A percentile compares a stretch with the other conserved stretches of the same genome.
Evolutionary conservation across 1,140 invertebrate species (phyloP).

Genomic region (Maniola jurtina): DNA sequence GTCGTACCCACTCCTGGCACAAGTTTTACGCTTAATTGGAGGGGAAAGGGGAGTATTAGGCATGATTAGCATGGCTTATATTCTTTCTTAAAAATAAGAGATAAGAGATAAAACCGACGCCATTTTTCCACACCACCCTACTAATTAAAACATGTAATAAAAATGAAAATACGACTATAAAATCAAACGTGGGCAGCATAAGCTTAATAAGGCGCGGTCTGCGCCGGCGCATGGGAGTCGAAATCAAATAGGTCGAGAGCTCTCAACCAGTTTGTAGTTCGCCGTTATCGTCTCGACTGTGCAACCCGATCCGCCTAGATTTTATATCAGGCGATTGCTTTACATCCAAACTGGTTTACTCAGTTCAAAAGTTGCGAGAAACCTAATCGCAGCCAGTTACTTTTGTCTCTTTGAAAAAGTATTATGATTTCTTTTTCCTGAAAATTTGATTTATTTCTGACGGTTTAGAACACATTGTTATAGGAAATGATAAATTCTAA

Average conservation of each 20-base stretch:
- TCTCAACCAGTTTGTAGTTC: constrained; percentile 27
- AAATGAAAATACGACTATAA: background rate
- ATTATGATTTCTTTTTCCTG: background rate
- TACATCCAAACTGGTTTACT: constrained; percentile 25
- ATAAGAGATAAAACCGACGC: too few species aligned
- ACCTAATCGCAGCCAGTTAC: background rate
- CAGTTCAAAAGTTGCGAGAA: background rate
- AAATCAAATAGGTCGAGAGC: constrained; percentile 34
- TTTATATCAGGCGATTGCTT: constrained; percentile 24
- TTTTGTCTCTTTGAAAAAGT: background rate
- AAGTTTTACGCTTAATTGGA: too few species aligned
- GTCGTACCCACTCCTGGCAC: too few species aligned
- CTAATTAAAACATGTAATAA: background rate
- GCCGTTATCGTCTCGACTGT: constrained; percentile 27
- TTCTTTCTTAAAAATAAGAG: too few species aligned
- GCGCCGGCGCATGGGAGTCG: constrained; percentile 21
- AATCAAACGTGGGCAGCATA: constrained; percentile 2
- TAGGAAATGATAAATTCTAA: too few species aligned
- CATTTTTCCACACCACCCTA: background rate
- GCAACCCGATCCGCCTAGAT: constrained; percentile 25
- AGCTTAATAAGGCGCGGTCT: background rate
- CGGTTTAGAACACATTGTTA: too few species aligned
- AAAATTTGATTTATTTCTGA: background rate
- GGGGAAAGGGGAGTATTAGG: too few species aligned
- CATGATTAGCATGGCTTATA: too few species aligned